phyloP scores from a whole-genome alignment of 2,797 vertebrate genomes.

The Cuculus canorus region DNA sequence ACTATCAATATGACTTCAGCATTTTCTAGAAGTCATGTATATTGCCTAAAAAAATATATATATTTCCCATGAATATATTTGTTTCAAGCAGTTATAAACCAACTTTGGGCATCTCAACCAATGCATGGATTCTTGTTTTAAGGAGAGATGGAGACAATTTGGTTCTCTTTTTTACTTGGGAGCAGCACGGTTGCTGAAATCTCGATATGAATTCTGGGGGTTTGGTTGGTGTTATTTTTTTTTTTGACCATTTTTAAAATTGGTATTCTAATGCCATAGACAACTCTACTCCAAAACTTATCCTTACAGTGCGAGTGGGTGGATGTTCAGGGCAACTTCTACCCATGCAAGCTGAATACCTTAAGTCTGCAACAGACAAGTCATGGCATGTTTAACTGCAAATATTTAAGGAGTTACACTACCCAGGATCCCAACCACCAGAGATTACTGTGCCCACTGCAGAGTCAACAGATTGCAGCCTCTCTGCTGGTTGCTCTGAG shows the following conservation, averaged over 20 bases:
- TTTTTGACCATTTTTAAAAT: not conserved
- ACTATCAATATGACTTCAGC: not conserved
- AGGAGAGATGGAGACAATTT: slow-evolving; percentile 27
- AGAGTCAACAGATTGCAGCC: not conserved
- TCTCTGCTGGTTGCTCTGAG: not conserved
- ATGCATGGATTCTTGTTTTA: slow-evolving; percentile 42
- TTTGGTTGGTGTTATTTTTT: too few relatives aligned
- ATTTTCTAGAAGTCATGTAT: not conserved
- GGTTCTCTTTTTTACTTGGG: slow-evolving; percentile 7
- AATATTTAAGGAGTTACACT: not conserved
- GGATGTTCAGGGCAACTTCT: not conserved
- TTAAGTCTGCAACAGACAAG: not conserved
- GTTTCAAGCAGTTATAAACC: not conserved
- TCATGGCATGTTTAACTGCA: not conserved
- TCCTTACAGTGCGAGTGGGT: not conserved
- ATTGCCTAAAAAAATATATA: not conserved
- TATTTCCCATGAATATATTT: not conserved
- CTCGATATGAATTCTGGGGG: not conserved
- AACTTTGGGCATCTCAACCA: slow-evolving; percentile 12
- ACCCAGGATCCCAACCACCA: not conserved
- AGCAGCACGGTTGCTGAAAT: not conserved
- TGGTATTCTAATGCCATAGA: not conserved
- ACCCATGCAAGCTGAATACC: not conserved
- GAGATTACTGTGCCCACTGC: not conserved
- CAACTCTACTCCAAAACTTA: not conserved